Percentiles rank a stretch among this genome's conserved stretches.
Evolutionary conservation across 1,140 invertebrate genomes (phyloP).

Genomic region (Pachyrhynchus sulphureomaculatus): DNA sequence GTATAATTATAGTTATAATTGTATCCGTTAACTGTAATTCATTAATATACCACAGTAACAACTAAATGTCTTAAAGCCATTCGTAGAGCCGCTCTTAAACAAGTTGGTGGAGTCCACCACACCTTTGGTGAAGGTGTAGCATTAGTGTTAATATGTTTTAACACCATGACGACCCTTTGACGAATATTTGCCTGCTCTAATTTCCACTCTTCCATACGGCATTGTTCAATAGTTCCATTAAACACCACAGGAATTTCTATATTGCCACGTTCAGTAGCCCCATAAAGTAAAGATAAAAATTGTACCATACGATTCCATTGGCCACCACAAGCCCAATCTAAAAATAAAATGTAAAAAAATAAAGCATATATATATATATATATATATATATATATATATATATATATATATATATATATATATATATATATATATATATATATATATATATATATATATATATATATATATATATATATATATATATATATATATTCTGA

Average conservation of each 20-base stretch:
- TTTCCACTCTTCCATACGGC: constrained; percentile 64
- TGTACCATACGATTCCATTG: constrained; percentile 92
- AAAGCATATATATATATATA: too few species aligned
- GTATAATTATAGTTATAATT: too few species aligned
- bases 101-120: constrained; percentile 89
- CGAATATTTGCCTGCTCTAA: constrained; percentile 55
- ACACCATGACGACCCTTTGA: constrained; percentile 59
- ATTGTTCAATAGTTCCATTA: constrained; percentile 72
- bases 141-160: constrained; percentile 81
- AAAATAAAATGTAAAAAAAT: constrained; percentile 28
- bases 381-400: too few species aligned
- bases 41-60: constrained; percentile 77
- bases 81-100: constrained; percentile 75
- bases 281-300: constrained; percentile 76
- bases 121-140: constrained; percentile 90
- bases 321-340: constrained; percentile 92
- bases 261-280: constrained; percentile 66
- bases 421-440: neutral
- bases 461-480: too few species aligned
- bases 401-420: constrained; percentile 50
- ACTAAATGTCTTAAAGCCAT: constrained; percentile 82
- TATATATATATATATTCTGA: too few species aligned
- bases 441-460: too few species aligned
- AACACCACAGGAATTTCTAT: constrained; percentile 78
- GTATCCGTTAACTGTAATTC: too few species aligned